These are phyloP conservation scores for Pimephales promelas DNA, from an alignment of 2,113 vertebrate species.

Conservation along the genomic window DNA sequence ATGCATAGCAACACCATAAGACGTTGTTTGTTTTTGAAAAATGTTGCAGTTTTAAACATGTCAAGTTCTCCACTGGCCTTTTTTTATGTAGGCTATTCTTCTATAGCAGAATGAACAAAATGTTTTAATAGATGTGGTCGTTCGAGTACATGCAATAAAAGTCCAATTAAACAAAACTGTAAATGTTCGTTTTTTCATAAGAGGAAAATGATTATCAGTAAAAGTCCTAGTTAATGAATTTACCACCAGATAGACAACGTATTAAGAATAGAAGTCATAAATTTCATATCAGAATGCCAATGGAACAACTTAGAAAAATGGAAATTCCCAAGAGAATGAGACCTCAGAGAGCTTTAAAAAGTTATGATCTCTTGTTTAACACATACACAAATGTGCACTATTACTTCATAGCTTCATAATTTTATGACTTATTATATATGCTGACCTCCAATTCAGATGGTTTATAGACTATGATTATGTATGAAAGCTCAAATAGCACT, in stretches of 20 bases:
- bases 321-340: slow-evolving; percentile 33
- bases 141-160: slow-evolving; percentile 58
- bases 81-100: background rate
- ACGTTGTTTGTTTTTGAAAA: background rate
- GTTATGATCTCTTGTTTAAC: background rate
- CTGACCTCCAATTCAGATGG: background rate
- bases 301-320: slow-evolving; percentile 51
- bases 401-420: slow-evolving; percentile 36
- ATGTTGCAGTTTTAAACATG: background rate
- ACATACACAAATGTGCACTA: slow-evolving; percentile 23
- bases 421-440: slow-evolving; percentile 5
- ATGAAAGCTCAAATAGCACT: background rate
- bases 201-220: slow-evolving; percentile 49
- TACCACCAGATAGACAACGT: slow-evolving; percentile 27
- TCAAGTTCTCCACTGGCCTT: slow-evolving; percentile 6
- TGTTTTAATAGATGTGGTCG: slow-evolving; percentile 63
- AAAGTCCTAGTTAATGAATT: slow-evolving; percentile 45
- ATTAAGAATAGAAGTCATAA: slow-evolving; percentile 41
- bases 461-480: slow-evolving; percentile 19
- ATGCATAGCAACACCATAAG: background rate
- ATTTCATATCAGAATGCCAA: slow-evolving; percentile 34
- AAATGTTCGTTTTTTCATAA: slow-evolving; percentile 41
- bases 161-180: slow-evolving; percentile 44
- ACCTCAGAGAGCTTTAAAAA: slow-evolving; percentile 21
- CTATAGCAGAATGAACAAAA: slow-evolving; percentile 48